Base-by-base conservation (phyloP, 1,140 invertebrate species). In the Saxidomus purpurata region DNA sequence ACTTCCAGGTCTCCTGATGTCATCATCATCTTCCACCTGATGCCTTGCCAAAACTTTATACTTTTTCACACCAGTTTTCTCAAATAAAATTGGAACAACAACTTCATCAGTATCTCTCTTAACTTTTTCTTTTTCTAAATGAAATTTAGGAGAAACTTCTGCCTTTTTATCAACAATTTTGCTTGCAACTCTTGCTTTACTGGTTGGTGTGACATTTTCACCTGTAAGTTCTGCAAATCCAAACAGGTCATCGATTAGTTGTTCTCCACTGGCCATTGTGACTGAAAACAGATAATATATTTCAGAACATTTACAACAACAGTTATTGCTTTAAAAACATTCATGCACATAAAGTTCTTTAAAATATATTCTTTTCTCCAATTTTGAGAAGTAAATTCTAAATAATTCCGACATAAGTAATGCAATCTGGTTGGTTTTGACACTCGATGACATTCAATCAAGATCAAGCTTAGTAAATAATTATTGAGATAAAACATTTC, bases 211-310 rank as follows among this genome's bases (percentile, higher is more conserved):
- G 0, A 36, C 9, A 22, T n/a, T 36, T 43, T 81, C 86, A 4
- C 71, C 59, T 15, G 86, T 88, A n/a, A 88, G 77, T 47, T 88
- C 86, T 38, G 52, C 86, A 88, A 88, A 88, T 15, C 86, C 86
- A 81, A 88, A 88, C 86, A 77, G 55, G 34, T 88, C 38, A 17
- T 77, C 86, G 9, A 67, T 61, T 84, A 84, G 11, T 49, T 84
- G 82, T 84, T 84, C 61, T 84, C 82, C 82, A 84, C 82, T 71
- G 82, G 82, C 82, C 82, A 84, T 84, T 71, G 63, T 84, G 63
- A 4, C 61, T 84, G 82, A 63, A 71, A 71, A 71, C 11, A 82
- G n/a, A n/a, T n/a, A n/a, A n/a, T n/a, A n/a, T n/a, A n/a, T n/a
- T n/a, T n/a, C n/a, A 55, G 52, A 11, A 49, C 47, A 49, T 49